phyloP scores from a whole-genome alignment of 2,888 invertebrate species.

The Drosophila maculinotata region DNA sequence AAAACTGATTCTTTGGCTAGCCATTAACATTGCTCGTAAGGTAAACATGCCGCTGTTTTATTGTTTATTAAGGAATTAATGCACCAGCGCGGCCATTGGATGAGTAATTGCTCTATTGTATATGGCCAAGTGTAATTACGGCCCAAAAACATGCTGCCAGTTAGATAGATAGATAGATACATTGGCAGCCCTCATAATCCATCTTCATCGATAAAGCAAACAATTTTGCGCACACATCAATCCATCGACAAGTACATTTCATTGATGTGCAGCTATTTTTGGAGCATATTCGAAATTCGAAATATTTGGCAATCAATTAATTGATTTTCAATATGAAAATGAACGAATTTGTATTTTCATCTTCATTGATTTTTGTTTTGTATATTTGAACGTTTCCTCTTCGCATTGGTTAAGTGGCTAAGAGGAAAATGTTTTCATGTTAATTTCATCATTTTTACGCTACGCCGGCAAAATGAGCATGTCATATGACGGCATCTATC shows the following conservation, averaged over 20 bases:
- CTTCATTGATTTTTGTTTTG: slow-evolving; percentile 18
- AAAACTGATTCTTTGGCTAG: slow-evolving; percentile 43
- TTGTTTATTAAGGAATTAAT: slow-evolving; percentile 77
- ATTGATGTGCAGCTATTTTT: slow-evolving; percentile 50
- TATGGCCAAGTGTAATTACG: slow-evolving; percentile 42
- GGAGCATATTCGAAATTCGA: slow-evolving; percentile 27
- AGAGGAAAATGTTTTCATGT: slow-evolving; percentile 61
- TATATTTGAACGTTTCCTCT: slow-evolving; percentile 59
- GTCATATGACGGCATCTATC: slow-evolving; percentile 69
- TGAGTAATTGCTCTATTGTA: slow-evolving; percentile 67
- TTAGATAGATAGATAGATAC: slow-evolving; percentile 2
- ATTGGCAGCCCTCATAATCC: slow-evolving; percentile 68
- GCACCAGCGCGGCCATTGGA: slow-evolving; percentile 44
- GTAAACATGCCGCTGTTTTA: slow-evolving; percentile 71
- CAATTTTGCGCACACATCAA: slow-evolving; percentile 72
- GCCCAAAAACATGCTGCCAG: slow-evolving; percentile 18
- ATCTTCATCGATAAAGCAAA: slow-evolving; percentile 78
- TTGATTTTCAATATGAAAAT: slow-evolving; percentile 70
- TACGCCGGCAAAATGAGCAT: slow-evolving; percentile 70
- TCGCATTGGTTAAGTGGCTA: slow-evolving; percentile 30
- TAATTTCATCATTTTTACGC: slow-evolving; percentile 76
- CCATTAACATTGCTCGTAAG: slow-evolving; percentile 74
- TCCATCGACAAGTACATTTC: slow-evolving; percentile 68
- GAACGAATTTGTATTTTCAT: slow-evolving; percentile 25
- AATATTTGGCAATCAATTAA: slow-evolving; percentile 77